These are phyloP conservation scores for Crocodylus rhombifer DNA, from an alignment of 2,797 vertebrate genomes.

Conservation along the genomic window DNA sequence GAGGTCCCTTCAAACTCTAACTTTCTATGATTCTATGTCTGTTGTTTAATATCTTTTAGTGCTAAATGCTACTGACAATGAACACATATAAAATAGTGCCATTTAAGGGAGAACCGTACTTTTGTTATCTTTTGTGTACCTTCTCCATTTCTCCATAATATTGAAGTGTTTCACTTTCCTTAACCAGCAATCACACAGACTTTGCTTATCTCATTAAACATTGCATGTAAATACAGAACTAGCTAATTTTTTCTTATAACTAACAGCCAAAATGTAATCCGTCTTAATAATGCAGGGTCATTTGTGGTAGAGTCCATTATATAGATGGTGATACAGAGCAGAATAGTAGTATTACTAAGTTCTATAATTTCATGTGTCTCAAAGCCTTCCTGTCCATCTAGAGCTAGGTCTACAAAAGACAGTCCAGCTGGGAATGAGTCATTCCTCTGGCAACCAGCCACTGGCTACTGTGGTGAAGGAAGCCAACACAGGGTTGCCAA, in stretches of 20 bases:
- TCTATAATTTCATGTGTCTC: background rate
- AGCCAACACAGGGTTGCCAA: no score
- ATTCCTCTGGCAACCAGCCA: background rate
- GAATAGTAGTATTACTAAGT: background rate
- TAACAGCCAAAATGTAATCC: background rate
- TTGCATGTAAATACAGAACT: background rate
- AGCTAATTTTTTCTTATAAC: background rate
- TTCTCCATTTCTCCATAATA: conserved; percentile 1
- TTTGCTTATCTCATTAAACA: background rate
- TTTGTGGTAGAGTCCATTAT: background rate
- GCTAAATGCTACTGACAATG: background rate
- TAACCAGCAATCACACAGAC: background rate
- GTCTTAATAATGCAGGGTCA: background rate
- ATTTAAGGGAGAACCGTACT: conserved; percentile 19
- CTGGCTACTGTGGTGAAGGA: no score
- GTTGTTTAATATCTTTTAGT: conserved; percentile 29
- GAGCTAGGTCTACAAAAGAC: no score
- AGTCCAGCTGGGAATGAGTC: background rate
- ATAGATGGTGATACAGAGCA: background rate
- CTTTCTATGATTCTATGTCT: no score
- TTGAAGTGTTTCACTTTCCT: background rate
- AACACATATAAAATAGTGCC: conserved; percentile 20
- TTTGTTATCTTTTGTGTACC: background rate
- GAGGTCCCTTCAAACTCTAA: no score
- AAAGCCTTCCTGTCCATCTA: no score